Conservation (phyloP, 2,888 invertebrate species). For the Vannuccia rotundouncinata region DNA sequence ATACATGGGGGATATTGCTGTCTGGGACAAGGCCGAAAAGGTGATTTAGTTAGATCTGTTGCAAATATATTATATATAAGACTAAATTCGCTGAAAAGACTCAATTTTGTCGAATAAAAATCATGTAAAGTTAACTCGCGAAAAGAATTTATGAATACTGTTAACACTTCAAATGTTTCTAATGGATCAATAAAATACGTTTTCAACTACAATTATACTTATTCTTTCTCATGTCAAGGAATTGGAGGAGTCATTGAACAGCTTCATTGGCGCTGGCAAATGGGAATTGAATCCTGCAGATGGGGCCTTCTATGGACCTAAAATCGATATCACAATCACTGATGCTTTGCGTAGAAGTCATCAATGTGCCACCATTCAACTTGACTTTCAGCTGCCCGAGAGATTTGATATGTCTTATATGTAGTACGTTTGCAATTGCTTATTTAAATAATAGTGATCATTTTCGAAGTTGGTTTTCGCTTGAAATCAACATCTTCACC, state of each 20-base stretch:
- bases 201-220: too few relatives aligned
- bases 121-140: too few relatives aligned
- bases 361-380: conserved; percentile 95
- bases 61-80: too few relatives aligned
- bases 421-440: neutral
- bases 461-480: too few relatives aligned
- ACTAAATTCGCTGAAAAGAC: too few relatives aligned
- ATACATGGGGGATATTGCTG: conserved; percentile 74
- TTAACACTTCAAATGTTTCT: too few relatives aligned
- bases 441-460: too few relatives aligned
- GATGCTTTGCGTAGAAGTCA: conserved; percentile 81
- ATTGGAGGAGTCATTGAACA: conserved; percentile 34
- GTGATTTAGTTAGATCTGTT: too few relatives aligned
- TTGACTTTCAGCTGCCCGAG: conserved; percentile 93
- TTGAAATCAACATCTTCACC: too few relatives aligned
- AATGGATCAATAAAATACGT: too few relatives aligned
- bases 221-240: neutral
- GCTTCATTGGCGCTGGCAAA: neutral
- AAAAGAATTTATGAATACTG: too few relatives aligned
- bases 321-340: conserved; percentile 90
- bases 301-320: conserved; percentile 98
- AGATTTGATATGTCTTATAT: conserved; percentile 69
- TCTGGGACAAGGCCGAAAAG: conserved; percentile 75
- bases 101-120: too few relatives aligned
- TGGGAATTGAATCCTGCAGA: conserved; percentile 91